A percentile compares a stretch with the other conserved stretches of the same genome.
These are phyloP conservation scores for Eurypyga helias DNA, from an alignment of 2,113 vertebrate genomes.

Conservation along the genomic window DNA sequence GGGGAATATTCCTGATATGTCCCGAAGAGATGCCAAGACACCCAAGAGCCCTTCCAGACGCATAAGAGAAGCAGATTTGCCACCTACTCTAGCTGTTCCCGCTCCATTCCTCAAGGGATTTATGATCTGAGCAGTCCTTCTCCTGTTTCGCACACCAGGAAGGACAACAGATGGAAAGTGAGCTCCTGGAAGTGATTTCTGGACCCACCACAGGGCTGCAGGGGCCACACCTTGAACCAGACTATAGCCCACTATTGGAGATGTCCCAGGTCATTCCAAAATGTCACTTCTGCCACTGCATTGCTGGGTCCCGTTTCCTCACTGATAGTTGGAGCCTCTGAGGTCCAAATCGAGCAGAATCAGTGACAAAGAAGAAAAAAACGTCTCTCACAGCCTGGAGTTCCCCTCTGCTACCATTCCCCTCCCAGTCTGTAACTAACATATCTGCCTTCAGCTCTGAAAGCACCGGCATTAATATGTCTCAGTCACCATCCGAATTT, in stretches of 20 bases:
- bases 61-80: slow-evolving; percentile 1
- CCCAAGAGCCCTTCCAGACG: background rate
- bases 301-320: background rate
- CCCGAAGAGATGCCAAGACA: slow-evolving; percentile 22
- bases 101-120: background rate
- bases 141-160: background rate
- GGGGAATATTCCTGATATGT: slow-evolving; percentile 27
- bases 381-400: background rate
- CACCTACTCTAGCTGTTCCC: slow-evolving; percentile 1
- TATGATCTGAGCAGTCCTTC: background rate
- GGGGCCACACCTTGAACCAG: background rate
- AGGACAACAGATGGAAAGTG: background rate
- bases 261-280: background rate
- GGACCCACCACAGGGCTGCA: background rate
- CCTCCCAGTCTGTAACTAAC: too few species aligned
- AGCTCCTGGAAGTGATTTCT: background rate
- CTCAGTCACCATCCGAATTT: background rate
- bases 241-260: background rate
- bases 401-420: background rate
- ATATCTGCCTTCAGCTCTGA: background rate
- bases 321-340: background rate
- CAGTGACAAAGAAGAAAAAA: background rate
- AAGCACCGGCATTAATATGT: background rate
- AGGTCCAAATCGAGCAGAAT: background rate
- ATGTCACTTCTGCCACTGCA: background rate